phyloP scores from a whole-genome alignment of 1,140 invertebrate species.

The Psix sp. region DNA sequence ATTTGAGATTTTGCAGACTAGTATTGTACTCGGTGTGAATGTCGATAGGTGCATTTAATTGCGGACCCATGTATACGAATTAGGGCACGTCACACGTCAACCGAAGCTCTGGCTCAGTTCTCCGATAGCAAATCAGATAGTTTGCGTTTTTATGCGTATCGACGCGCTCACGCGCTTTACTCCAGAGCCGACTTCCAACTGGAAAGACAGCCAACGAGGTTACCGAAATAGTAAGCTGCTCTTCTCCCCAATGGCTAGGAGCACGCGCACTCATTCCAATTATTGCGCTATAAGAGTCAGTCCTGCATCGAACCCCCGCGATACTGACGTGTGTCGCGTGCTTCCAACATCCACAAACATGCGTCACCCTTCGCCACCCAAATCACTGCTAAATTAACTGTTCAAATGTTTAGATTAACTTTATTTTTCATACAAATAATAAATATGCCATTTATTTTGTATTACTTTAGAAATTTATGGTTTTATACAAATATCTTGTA shows the following conservation, averaged over 20 bases:
- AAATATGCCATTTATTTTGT: no score
- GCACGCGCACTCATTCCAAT: conserved; percentile 59
- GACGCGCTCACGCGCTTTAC: conserved; percentile 60
- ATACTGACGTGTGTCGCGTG: conserved; percentile 30
- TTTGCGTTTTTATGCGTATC: not conserved
- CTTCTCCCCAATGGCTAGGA: conserved; percentile 48
- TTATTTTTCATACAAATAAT: no score
- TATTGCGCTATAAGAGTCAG: conserved; percentile 29
- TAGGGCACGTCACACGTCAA: conserved; percentile 24
- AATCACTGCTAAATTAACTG: no score
- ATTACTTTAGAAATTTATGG: no score
- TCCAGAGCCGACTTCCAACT: conserved; percentile 69
- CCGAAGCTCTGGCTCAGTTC: no score
- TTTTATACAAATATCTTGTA: no score
- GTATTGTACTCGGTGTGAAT: conserved; percentile 66
- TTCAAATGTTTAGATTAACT: no score
- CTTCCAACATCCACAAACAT: conserved; percentile 7
- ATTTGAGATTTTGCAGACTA: conserved; percentile 68
- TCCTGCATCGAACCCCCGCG: conserved; percentile 36
- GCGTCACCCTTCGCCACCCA: no score
- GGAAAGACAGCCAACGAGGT: conserved; percentile 59
- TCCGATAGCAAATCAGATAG: not conserved
- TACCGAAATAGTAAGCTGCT: conserved; percentile 53
- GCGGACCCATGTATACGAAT: conserved; percentile 72
- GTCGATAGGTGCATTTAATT: conserved; percentile 60